Percentiles rank a stretch among this genome's conserved stretches.
These are phyloP conservation scores for Ptyas mucosa DNA, from an alignment of 2,113 vertebrate species.

Conservation along the genomic window DNA sequence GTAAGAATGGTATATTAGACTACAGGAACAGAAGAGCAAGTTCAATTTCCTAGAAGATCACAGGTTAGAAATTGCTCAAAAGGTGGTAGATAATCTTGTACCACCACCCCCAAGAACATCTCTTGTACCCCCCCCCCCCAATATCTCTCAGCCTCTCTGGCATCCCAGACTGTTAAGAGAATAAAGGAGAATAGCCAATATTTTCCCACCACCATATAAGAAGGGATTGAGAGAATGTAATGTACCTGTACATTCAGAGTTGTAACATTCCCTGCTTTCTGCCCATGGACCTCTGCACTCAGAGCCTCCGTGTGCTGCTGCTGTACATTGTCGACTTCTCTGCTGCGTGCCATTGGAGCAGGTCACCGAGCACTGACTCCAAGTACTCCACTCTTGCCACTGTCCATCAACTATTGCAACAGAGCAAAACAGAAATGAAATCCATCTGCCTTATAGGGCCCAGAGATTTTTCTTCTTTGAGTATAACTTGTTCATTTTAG, in stretches of 20 bases:
- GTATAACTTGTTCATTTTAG: not conserved
- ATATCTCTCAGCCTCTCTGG: not conserved
- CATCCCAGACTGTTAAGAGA: not conserved
- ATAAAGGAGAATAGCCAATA: not conserved
- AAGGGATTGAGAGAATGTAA: not conserved
- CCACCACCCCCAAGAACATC: no score
- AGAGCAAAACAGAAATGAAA: conserved; percentile 49
- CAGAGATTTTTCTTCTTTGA: not conserved
- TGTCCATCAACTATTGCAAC: conserved; percentile 87
- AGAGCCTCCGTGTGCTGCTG: conserved; percentile 92
- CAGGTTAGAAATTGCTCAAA: not conserved
- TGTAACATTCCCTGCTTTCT: conserved; percentile 94
- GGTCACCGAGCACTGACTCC: conserved; percentile 97
- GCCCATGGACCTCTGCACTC: conserved; percentile 97
- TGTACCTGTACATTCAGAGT: conserved; percentile 95
- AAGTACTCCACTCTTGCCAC: conserved; percentile 98
- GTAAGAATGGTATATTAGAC: not conserved
- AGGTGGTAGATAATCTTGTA: not conserved
- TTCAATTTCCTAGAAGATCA: not conserved
- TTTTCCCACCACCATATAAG: not conserved
- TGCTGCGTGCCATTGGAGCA: conserved; percentile 98
- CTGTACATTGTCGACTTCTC: conserved; percentile 91
- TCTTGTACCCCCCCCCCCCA: not conserved
- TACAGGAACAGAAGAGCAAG: not conserved
- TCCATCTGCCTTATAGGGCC: conserved; percentile 42